phyloP scores from a whole-genome alignment of 1,140 invertebrate genomes.

The Augochlora pura region DNA sequence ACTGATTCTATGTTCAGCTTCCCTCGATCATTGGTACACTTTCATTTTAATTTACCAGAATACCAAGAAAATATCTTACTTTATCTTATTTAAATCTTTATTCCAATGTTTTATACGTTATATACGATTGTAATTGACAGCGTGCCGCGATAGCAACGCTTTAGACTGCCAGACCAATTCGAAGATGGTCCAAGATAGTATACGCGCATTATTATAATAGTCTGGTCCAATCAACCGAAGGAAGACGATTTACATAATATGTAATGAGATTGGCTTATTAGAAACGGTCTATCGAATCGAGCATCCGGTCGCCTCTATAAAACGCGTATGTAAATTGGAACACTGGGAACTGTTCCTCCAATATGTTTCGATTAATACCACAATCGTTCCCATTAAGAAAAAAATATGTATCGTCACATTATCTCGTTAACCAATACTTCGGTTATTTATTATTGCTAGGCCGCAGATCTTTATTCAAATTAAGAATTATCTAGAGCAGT shows the following conservation, averaged over 20 bases:
- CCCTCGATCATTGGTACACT: too few species aligned
- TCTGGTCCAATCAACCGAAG: background rate
- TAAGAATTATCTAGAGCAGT: too few species aligned
- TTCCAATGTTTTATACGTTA: background rate
- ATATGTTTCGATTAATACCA: background rate
- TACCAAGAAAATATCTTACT: background rate
- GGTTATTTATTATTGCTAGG: too few species aligned
- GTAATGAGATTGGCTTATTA: constrained; percentile 1
- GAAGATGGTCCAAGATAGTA: background rate
- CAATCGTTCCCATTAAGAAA: background rate
- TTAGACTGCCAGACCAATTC: background rate
- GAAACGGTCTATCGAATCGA: background rate
- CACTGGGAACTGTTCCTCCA: background rate
- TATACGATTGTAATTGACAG: background rate
- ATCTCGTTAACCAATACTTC: background rate
- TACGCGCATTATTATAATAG: background rate
- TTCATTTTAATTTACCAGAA: background rate
- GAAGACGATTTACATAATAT: constrained; percentile 1
- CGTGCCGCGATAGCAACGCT: background rate
- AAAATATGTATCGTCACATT: background rate
- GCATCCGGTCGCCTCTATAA: constrained; percentile 5
- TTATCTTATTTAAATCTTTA: background rate
- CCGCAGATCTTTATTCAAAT: too few species aligned
- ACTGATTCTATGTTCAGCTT: too few species aligned
- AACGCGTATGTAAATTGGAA: background rate